phyloP scores from a whole-genome alignment of 2,888 invertebrate genomes.

The Pseudolycoriella hygida region DNA sequence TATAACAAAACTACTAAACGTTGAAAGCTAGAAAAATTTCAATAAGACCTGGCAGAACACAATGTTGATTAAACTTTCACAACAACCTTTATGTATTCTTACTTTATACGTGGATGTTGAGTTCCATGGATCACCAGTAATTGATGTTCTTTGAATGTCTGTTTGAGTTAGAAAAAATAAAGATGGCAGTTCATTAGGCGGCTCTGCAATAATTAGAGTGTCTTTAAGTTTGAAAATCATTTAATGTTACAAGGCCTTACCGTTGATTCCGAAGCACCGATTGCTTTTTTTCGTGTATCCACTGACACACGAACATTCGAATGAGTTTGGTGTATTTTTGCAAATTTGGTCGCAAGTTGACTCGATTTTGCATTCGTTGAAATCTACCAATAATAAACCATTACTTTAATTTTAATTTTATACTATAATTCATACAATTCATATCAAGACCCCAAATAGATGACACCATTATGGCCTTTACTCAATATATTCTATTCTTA shows the following conservation, averaged over 20 bases:
- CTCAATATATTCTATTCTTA: too few relatives aligned
- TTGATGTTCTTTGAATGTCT: conserved; percentile 39
- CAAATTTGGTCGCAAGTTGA: conserved; percentile 60
- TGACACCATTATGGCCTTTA: not conserved
- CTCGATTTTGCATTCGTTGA: conserved; percentile 56
- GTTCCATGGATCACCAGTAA: conserved; percentile 32
- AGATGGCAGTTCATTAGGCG: conserved; percentile 38
- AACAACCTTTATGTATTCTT: too few relatives aligned
- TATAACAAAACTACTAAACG: too few relatives aligned
- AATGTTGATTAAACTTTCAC: too few relatives aligned
- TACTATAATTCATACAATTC: too few relatives aligned
- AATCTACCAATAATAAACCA: conserved; percentile 31
- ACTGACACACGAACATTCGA: conserved; percentile 49
- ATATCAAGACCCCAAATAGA: not conserved
- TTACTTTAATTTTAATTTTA: too few relatives aligned
- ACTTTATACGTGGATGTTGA: conserved; percentile 13
- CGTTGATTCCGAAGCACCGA: conserved; percentile 50
- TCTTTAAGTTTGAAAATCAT: too few relatives aligned
- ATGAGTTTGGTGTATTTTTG: conserved; percentile 46
- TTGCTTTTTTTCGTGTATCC: conserved; percentile 46
- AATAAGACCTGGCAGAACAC: too few relatives aligned
- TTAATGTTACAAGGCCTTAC: too few relatives aligned
- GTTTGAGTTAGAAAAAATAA: too few relatives aligned
- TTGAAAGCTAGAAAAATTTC: too few relatives aligned
- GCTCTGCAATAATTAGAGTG: conserved; percentile 33